Evolutionary conservation across 2,888 invertebrate species (phyloP), one percentile per base, ranked within the genome.

Genomic region (Tridacna crocea): DNA sequence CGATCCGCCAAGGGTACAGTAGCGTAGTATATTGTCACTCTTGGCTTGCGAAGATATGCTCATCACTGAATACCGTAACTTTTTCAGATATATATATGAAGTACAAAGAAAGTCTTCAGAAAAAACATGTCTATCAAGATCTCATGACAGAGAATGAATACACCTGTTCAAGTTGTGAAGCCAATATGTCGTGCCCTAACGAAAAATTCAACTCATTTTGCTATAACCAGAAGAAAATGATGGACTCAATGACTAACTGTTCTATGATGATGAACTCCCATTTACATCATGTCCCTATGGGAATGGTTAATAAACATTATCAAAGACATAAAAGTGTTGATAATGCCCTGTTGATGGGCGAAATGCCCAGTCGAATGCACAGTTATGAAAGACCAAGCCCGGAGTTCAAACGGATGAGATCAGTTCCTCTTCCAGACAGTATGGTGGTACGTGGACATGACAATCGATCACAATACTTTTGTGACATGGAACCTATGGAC

Each of bases 401-500:
- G 0, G 86, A 86, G 26, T 80, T 80, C 61, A 86, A 86, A 26
- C 81, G 86, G 3, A 79, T 83, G 65, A 47, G 83, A 36, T 86
- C 86, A 0, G 74, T 86, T 74, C 83, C 81, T 10, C 17, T 79
- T 11, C 46, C 83, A 13, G 86, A 86, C 27, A 86, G 86, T 46
- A 81, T 86, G 86, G 26, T 74, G 17, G 86, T 86, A 0, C 72
- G 83, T 11, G 83, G 79, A 11, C 86, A 80, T 72, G 83, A 86
- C 58, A 79, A 72, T 61, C 81, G 75, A 26, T 86, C 86, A 0
- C 86, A 86, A 68, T 86, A 77, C 74, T 79, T 77, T 58, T 75
- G 76, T 46, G 81, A 86, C 2, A 65, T 77, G 17, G 87, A 87
- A 70, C 82, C 84, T 3, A 87, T 87, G 87, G 87, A 87, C 55